Base-by-base conservation (phyloP, 2,888 invertebrate species). In the Tupiocoris notatus region DNA sequence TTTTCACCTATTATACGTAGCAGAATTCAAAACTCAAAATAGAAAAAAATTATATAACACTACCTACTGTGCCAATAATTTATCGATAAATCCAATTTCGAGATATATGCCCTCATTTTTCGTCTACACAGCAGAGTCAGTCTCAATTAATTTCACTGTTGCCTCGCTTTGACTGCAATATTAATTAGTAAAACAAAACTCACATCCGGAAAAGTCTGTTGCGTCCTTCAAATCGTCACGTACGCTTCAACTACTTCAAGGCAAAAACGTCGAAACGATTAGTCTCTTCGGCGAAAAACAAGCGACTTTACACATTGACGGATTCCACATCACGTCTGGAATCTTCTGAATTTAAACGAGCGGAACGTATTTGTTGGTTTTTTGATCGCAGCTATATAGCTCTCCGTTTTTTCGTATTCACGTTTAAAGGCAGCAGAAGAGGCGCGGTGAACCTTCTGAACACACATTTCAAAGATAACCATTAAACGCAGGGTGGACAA, bases 301-400 rank as follows among this genome's bases (percentile, higher is more conserved):
- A 70, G 70, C 59, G 70, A 70, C 70, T 70, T 70, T 70, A 70
- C 70, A 70, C 70, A 70, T 59, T 70, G 70, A 70, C 59, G 70
- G 70, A 70, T 70, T 70, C 70, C 70, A 1, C 70, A 23, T 23
- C 59, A 59, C 70, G 70, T 59, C 59, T 70, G 70, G 70, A 70
- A 70, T 70, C 70, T 24, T 17, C 70, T 59, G 70, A 70, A 70
- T 70, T 70, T 59, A 59, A 70, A 70, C 70, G 61, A 70, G 70
- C 39, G 39, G 39, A 12, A 39, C 39, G 59, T 21, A 59, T 70
- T 23, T 23, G 70, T 23, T 22, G 18, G 23, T 56, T 67, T 70
- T 70, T 70, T 59, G 59, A 70, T 23, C 70, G n/a, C 7, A 54
- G 23, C 23, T 63, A 22, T 12, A 20, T 61, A 24, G 23, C 54